Base-by-base conservation (phyloP, 2,797 vertebrate genomes). In the Allobates femoralis region DNA sequence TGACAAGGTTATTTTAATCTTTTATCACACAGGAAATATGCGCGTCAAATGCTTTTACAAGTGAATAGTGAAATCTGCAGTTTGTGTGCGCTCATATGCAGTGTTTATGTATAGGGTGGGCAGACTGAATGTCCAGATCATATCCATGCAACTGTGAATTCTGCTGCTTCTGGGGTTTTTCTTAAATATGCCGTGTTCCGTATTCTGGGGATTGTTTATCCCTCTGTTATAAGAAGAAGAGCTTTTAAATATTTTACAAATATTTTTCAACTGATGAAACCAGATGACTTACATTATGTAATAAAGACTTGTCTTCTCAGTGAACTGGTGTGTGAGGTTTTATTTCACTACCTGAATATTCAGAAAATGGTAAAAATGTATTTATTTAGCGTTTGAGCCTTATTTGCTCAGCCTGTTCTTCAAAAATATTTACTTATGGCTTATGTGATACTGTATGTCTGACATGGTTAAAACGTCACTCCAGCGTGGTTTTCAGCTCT, bases 211-310 rank as follows among this genome's bases (percentile, higher is more conserved):
- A 46, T 12, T 55, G 69, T 50, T 79, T 60, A 28, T 69, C 64
- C 60, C 30, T 46, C 53, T 79, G 41, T 79, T 80, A 19, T 83
- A 80, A 74, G 15, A 23, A 50, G 79, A 81, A 75, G 56, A 74
- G 81, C 79, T 87, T 84, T 69, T 80, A 75, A 84, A 83, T 87
- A 87, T 87, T 87, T 84, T 83, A 84, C 81, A 84, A 46, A 64
- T 77, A 84, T 87, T 87, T 87, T 87, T 87, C 62, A 78, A 87
- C 75, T 74, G 41, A 78, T 87, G 55, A 28, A 55, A 30, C 82
- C 74, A 79, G 37, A 26, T 62, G 58, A 79, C 66, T 71, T 82
- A 71, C 37, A 50, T 34, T 60, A 30, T 53, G 46, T 86, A 87
- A 87, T 87, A 87, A 87, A 87, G 86, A 84, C 75, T 64, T 73